Evolutionary conservation across 1,140 invertebrate species (phyloP), one percentile per base, ranked within the genome.

Genomic region (Schmidtea mediterranea): DNA sequence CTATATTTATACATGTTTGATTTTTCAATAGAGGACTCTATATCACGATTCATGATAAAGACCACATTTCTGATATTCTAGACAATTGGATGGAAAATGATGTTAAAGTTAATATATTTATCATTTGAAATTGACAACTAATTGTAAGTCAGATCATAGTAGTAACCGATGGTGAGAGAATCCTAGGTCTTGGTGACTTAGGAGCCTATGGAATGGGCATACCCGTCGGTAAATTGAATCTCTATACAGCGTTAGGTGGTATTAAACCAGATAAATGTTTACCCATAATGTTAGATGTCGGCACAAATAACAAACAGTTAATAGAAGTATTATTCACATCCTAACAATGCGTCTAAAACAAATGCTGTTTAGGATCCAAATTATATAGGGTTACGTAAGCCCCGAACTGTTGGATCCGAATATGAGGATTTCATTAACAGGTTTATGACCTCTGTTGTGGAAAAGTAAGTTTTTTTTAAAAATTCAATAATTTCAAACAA

Each of bases 141-240:
- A 82, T 86, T 86, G 0, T 82, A 89, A 66, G 10, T 32, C 26
- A 32, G 26, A 22, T 21, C n/a, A 82, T 90, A 59, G 80, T 82
- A 36, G 82, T 92, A 2, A 92, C 86, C 0, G 86, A 92, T 59
- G 86, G 86, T 9, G 86, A 92, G 57, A 69, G 86, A 36, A 90
- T 92, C 41, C 67, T 92, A 51, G 86, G 86, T 58, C 67, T 92
- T 21, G 86, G 86, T 18, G 86, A 92, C 63, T 71, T 90, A 21
- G 86, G 86, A 3, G 81, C 82, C 3, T 82, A 81, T 59, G 86
- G 86, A 2, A 87, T 87, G 79, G 84, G 84, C 45, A 92, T 92
- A 55, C 83, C 83, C 13, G 79, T 92, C 10, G 86, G 86, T 24
- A 92, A 92, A 67, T 67, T 92, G 43, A 74, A 82, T 2, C 66